A percentile compares a stretch with the other conserved stretches of the same genome.
Conservation (phyloP, 2,888 invertebrate genomes). For the Drosophila incognita region DNA sequence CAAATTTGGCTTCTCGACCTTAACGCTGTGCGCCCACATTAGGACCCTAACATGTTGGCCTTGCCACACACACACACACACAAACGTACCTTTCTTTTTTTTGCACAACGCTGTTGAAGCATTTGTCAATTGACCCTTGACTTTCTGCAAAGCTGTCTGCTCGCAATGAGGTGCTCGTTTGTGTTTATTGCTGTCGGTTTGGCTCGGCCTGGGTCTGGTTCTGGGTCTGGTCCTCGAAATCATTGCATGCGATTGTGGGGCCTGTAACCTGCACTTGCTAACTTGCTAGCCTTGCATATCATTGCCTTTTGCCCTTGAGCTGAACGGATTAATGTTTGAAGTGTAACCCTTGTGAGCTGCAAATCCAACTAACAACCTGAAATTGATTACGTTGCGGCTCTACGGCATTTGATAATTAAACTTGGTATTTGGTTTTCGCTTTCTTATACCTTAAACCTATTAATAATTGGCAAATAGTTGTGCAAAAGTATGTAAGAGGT, state of each 20-base stretch:
- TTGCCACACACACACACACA: conserved; percentile 1
- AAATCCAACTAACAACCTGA: conserved; percentile 5
- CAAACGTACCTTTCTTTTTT: conserved; percentile 9
- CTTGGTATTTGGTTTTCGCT: neutral
- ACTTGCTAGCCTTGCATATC: conserved; percentile 23
- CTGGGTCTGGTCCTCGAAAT: conserved; percentile 7
- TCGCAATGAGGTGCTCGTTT: conserved; percentile 27
- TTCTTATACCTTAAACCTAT: neutral
- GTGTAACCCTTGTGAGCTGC: conserved; percentile 7
- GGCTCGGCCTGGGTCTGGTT: neutral
- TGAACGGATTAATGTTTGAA: neutral
- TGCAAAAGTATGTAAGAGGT: neutral
- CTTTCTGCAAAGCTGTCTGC: conserved; percentile 46
- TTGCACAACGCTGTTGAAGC: conserved; percentile 46
- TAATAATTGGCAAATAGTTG: neutral
- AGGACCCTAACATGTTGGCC: conserved; percentile 43
- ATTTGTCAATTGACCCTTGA: conserved; percentile 61
- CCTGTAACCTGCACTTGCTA: conserved; percentile 28
- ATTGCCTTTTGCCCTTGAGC: conserved; percentile 42
- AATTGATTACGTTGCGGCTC: conserved; percentile 21
- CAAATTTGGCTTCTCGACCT: conserved; percentile 50
- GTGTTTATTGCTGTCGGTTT: conserved; percentile 20
- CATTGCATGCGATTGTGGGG: conserved; percentile 47
- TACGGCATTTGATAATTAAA: conserved; percentile 8
- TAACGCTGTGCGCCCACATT: conserved; percentile 25